Base-by-base conservation (phyloP, 2,888 invertebrate genomes). In the Limulus polyphemus region DNA sequence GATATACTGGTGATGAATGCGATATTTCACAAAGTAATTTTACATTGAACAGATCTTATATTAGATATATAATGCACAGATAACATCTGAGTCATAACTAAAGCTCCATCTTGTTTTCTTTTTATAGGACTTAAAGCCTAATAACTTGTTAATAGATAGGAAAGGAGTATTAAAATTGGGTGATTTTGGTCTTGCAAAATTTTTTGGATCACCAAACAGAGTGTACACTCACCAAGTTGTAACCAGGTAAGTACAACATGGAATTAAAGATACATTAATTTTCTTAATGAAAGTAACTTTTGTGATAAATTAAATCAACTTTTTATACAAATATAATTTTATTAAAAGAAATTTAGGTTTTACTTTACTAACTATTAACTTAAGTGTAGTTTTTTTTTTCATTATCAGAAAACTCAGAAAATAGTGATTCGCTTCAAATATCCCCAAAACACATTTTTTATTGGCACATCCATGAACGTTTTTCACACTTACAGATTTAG, bases 151-250 rank as follows among this genome's bases (percentile, higher is more conserved):
- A 47, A 89, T 99, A 46, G 92, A 95, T 76, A 82, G 86, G 47
- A 84, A 87, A 70, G 99, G 99, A 9, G 82, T 95, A 32, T 78
- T 99, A 10, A 99, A 99, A 80, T 88, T 99, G 72, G 98, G 94
- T 67, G 99, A 99, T 83, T 99, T 99, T 81, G 99, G 99, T 75
- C 81, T 99, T 67, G 99, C 99, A 0, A 94, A 97, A 75, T 88
- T 90, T 73, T 99, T 87, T 79, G 99, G 98, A 1, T 97, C 98
- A 0, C 99, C 99, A 4, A 92, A 88, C 73, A 83, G 98, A 73
- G 82, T 91, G 70, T 94, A 97, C 75, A 98, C 99, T 4, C 94
- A 98, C 82, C 97, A 98, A 79, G 97, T 97, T 56, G 95, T 97
- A 0, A 97, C 97, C 1, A 84, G 92, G 82, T 86, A 78, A 73